Conservation (phyloP, 23 tunicate genomes). For the Ascidia mentula region DNA sequence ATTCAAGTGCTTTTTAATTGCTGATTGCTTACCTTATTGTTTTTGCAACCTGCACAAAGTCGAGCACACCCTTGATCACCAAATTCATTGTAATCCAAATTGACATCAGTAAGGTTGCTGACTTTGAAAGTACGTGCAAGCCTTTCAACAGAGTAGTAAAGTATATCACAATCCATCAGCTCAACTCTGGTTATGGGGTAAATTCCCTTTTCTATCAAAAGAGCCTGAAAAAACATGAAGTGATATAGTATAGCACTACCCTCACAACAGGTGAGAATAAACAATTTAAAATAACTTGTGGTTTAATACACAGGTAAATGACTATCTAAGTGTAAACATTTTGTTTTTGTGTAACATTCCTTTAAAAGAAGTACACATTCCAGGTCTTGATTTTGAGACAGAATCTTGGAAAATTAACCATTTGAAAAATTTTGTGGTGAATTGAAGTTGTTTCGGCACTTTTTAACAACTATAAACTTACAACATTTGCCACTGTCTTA, state of each 20-base stretch:
- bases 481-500: slow-evolving; percentile 51
- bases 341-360: no score
- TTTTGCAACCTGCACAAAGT: slow-evolving; percentile 66
- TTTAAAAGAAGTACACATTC: no score
- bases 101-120: slow-evolving; percentile 57
- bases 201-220: slow-evolving; percentile 67
- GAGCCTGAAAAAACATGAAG: slow-evolving; percentile 41
- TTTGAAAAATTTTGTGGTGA: no score
- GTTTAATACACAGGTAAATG: no score
- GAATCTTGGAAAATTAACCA: no score
- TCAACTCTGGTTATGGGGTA: slow-evolving; percentile 63
- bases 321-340: no score
- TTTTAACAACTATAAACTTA: no score
- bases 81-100: slow-evolving; percentile 87
- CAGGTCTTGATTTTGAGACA: no score
- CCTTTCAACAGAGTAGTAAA: slow-evolving; percentile 56
- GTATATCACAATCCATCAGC: slow-evolving; percentile 81
- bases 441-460: no score
- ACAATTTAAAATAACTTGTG: no score
- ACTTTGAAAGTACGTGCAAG: slow-evolving; percentile 61
- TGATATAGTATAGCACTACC: no score
- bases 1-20: neutral
- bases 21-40: slow-evolving; percentile 61
- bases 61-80: slow-evolving; percentile 81
- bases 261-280: no score